These are phyloP conservation scores for Melanchra persicariae DNA, from an alignment of 2,888 invertebrate genomes.

Conservation along the genomic window DNA sequence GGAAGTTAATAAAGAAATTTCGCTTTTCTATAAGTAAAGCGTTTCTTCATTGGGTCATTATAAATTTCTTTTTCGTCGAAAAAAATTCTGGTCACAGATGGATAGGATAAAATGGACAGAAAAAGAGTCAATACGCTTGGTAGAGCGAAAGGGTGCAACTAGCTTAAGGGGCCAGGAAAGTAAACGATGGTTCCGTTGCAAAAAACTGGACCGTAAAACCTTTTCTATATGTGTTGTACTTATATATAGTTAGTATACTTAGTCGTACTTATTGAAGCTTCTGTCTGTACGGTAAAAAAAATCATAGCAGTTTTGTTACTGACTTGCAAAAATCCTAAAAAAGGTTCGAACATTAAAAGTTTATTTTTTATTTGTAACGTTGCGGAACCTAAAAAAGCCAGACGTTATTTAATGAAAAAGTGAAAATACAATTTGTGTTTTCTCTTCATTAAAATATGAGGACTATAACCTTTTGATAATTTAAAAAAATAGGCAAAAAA, in stretches of 20 bases:
- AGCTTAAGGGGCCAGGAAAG: conserved; percentile 39
- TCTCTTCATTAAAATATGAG: background rate
- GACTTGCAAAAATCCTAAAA: background rate
- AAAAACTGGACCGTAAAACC: conserved; percentile 46
- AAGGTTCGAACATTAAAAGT: background rate
- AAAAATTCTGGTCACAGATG: conserved; percentile 30
- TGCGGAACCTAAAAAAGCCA: no score
- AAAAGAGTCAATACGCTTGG: conserved; percentile 39
- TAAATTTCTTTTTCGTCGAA: conserved; percentile 31
- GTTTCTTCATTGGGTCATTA: conserved; percentile 18
- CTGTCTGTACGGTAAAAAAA: background rate
- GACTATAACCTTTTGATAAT: background rate
- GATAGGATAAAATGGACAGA: conserved; percentile 22
- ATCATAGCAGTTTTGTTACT: conserved; percentile 1
- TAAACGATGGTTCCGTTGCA: conserved; percentile 26
- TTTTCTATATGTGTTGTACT: conserved; percentile 18
- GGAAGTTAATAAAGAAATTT: background rate
- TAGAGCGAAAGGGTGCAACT: conserved; percentile 50
- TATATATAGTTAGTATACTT: conserved; percentile 4
- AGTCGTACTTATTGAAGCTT: conserved; percentile 14
- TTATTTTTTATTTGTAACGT: background rate
- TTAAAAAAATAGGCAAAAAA: background rate
- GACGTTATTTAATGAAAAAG: background rate
- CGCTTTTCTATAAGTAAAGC: background rate
- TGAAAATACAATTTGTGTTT: background rate